Conservation (phyloP, 2,113 vertebrate species). For the Shinisaurus crocodilurus region DNA sequence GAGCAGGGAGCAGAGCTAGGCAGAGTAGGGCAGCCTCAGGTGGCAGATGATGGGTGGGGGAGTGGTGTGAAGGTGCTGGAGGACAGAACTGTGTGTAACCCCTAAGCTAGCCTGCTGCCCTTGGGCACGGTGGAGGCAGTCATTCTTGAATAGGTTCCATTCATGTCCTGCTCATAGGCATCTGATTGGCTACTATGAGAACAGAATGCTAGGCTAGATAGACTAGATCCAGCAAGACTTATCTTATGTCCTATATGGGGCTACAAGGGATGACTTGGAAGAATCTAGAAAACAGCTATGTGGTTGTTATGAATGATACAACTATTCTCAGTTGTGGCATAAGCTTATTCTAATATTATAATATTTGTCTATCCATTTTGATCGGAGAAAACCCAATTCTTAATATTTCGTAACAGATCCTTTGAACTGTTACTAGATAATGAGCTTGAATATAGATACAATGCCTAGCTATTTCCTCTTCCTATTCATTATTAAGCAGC, state of each 20-base stretch:
- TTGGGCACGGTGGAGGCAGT: background rate
- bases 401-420: background rate
- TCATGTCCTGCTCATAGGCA: no score
- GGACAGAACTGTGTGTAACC: background rate
- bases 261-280: no score
- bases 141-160: no score
- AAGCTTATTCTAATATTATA: background rate
- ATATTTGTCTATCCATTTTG: background rate
- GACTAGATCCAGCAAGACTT: no score
- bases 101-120: background rate
- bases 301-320: no score
- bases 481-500: background rate
- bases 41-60: background rate
- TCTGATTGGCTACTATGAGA: no score
- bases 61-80: background rate
- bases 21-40: background rate
- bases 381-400: background rate
- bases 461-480: background rate
- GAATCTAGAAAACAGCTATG: no score
- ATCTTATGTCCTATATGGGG: no score
- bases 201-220: no score
- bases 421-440: background rate
- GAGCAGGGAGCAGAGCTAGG: background rate
- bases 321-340: no score
- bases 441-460: background rate